Conservation (phyloP, 2,113 vertebrate species). For the Piaya cayana region DNA sequence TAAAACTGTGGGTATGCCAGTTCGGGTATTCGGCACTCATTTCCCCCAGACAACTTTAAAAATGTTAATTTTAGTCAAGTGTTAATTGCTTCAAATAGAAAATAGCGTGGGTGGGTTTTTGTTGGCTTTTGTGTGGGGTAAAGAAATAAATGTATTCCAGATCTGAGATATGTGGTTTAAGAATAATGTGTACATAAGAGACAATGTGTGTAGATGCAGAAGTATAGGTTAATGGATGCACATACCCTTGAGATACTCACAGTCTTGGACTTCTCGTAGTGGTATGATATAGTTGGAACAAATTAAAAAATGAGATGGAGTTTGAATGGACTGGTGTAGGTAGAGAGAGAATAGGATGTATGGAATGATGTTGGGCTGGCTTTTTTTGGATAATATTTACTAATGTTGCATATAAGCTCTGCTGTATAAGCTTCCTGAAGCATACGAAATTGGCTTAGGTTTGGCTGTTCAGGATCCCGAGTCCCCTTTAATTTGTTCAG, state of each 20-base stretch:
- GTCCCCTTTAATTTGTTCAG: neutral
- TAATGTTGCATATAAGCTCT: neutral
- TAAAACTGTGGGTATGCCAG: neutral
- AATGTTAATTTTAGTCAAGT: slow-evolving; percentile 5
- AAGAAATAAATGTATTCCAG: neutral
- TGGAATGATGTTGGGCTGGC: neutral
- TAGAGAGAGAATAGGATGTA: neutral
- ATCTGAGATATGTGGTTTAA: neutral
- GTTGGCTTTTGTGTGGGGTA: neutral
- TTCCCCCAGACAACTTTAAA: neutral
- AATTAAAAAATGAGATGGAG: neutral
- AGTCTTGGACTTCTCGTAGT: neutral
- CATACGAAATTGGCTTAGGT: neutral
- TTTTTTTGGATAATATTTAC: neutral
- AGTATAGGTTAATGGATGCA: fast-evolving
- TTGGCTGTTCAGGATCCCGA: neutral
- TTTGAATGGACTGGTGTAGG: neutral
- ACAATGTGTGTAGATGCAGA: neutral
- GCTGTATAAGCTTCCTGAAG: neutral
- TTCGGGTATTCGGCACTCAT: neutral
- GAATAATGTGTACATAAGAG: neutral
- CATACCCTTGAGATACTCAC: neutral
- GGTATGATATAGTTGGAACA: neutral
- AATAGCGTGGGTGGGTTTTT: neutral
- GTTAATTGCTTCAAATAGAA: slow-evolving; percentile 23